Percentiles rank a stretch among this genome's conserved stretches.
phyloP scores from a whole-genome alignment of 2,888 invertebrate genomes.

The Cepaea hortensis region DNA sequence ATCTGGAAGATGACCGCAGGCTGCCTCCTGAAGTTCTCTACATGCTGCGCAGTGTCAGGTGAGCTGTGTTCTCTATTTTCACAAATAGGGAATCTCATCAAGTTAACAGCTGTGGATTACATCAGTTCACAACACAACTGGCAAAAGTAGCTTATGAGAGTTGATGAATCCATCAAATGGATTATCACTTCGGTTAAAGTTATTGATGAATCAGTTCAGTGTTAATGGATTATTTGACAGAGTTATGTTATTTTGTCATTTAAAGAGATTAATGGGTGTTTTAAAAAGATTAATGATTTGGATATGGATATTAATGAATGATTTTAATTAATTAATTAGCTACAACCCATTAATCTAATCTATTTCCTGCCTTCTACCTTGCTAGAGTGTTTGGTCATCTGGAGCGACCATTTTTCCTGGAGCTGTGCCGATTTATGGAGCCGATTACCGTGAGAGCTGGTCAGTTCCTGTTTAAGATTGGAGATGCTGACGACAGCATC shows the following conservation, averaged over 20 bases:
- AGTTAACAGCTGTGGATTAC: too few species aligned
- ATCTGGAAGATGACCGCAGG: constrained; percentile 81
- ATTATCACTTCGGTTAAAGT: too few species aligned
- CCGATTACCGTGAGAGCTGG: constrained; percentile 90
- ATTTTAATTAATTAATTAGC: not conserved
- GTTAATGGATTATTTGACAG: too few species aligned
- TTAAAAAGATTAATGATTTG: constrained; percentile 50
- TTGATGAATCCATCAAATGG: too few species aligned
- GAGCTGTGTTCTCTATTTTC: not conserved
- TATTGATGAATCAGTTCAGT: too few species aligned
- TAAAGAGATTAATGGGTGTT: too few species aligned
- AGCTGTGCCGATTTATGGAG: constrained; percentile 95
- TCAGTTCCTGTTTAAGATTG: constrained; percentile 90
- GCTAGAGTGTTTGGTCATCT: constrained; percentile 94
- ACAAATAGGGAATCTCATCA: too few species aligned
- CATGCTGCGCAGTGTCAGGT: constrained; percentile 92
- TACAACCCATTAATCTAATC: not conserved
- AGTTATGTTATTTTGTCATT: too few species aligned
- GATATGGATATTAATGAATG: too few species aligned
- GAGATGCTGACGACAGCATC: constrained; percentile 96
- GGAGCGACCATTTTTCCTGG: constrained; percentile 95
- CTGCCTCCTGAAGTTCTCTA: constrained; percentile 96
- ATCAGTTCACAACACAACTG: too few species aligned
- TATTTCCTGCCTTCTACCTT: not conserved
- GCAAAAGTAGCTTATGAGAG: too few species aligned